Conservation (phyloP, 2,888 invertebrate species). For the Callyntrura sp. region DNA sequence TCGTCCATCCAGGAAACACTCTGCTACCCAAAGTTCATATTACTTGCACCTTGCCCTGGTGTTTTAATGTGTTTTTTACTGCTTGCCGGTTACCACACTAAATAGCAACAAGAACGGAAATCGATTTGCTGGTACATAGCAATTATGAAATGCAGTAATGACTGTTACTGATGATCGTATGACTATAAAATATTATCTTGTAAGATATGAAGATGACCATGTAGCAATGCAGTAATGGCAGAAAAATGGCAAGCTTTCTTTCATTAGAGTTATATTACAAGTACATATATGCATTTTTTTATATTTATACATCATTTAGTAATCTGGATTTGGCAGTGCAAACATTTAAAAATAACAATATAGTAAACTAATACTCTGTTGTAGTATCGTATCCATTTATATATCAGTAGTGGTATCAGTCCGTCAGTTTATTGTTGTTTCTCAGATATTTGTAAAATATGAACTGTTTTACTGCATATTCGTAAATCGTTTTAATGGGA, state of each 20-base stretch:
- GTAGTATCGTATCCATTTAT: not conserved
- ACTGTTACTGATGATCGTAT: constrained; percentile 37
- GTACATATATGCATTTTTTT: not conserved
- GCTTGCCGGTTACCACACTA: constrained; percentile 54
- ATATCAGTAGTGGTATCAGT: not conserved
- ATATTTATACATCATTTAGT: not conserved
- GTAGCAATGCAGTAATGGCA: constrained; percentile 2
- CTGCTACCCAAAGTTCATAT: constrained; percentile 35
- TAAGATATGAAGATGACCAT: constrained; percentile 2
- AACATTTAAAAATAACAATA: constrained; percentile 16
- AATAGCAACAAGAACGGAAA: constrained; percentile 38
- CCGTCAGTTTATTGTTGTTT: not conserved
- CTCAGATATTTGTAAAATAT: not conserved
- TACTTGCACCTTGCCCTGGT: constrained; percentile 56
- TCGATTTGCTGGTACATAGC: constrained; percentile 61
- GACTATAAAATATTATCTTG: constrained; percentile 38
- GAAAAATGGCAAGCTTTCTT: constrained; percentile 9
- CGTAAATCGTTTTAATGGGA: not conserved
- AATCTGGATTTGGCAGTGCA: constrained; percentile 51
- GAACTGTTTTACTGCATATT: not conserved
- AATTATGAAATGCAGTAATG: constrained; percentile 65
- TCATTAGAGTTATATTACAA: not conserved
- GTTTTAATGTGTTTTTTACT: constrained; percentile 67
- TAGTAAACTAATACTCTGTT: not conserved
- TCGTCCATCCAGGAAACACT: constrained; percentile 49